phyloP scores from a whole-genome alignment of 2,888 invertebrate species.

The Eueremaeus valkanovi region DNA sequence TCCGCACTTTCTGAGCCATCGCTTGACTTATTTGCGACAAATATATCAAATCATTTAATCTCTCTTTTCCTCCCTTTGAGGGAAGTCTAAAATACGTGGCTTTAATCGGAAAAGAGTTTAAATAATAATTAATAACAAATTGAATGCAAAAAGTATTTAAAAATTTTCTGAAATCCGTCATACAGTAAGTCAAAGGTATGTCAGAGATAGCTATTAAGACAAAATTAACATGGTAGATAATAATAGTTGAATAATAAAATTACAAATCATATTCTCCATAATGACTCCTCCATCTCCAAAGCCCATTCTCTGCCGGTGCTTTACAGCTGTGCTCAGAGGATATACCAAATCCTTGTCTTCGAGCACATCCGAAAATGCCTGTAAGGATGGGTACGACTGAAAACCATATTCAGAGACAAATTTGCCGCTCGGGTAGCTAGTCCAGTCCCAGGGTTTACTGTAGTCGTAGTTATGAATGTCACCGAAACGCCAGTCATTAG shows the following conservation, averaged over 20 bases:
- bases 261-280: too few relatives aligned
- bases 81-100: constrained; percentile 66
- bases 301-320: constrained; percentile 84
- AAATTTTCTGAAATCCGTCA: too few relatives aligned
- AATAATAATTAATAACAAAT: too few relatives aligned
- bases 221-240: too few relatives aligned
- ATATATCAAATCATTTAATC: constrained; percentile 67
- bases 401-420: constrained; percentile 95
- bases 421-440: constrained; percentile 71
- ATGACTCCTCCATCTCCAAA: too few relatives aligned
- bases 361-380: constrained; percentile 62
- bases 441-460: constrained; percentile 73
- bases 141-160: too few relatives aligned
- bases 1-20: constrained; percentile 75
- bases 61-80: constrained; percentile 50
- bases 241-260: too few relatives aligned
- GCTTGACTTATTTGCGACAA: constrained; percentile 83
- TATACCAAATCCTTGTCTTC: constrained; percentile 52
- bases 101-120: too few relatives aligned
- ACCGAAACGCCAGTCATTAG: constrained; percentile 73
- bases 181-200: too few relatives aligned
- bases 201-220: too few relatives aligned
- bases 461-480: constrained; percentile 79
- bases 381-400: constrained; percentile 76
- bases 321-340: constrained; percentile 55